Percentiles rank a stretch among this genome's conserved stretches.
Evolutionary conservation across 2,113 vertebrate species (phyloP).

Genomic region (Onychostruthus taczanowskii): DNA sequence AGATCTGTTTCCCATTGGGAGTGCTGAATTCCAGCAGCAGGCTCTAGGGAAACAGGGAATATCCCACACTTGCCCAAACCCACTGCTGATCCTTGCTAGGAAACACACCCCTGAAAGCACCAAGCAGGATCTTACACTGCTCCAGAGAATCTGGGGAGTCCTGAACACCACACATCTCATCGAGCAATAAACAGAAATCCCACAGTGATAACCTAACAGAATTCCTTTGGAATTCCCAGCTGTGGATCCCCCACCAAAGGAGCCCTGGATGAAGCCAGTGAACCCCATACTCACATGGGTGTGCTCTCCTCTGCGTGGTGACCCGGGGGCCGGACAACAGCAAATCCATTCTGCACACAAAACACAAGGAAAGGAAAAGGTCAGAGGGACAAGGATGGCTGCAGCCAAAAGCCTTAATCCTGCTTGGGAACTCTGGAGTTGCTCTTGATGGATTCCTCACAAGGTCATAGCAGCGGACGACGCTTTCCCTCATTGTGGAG

Average conservation of each 20-base stretch:
- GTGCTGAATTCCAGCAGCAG: neutral
- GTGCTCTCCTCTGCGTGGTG: slow-evolving; percentile 97
- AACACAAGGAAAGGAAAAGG: neutral
- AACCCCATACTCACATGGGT: slow-evolving; percentile 85
- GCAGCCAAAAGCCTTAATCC: neutral
- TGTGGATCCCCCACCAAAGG: neutral
- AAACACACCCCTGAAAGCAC: rapidly evolving
- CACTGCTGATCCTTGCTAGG: neutral
- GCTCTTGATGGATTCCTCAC: neutral
- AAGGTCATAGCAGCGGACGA: rapidly evolving
- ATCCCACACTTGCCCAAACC: neutral
- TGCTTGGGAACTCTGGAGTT: neutral
- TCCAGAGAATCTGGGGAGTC: neutral
- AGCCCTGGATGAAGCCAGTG: neutral
- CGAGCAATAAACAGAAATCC: neutral
- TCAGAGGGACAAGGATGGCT: neutral
- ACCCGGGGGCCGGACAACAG: slow-evolving; percentile 93
- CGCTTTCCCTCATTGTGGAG: neutral
- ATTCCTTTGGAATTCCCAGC: neutral
- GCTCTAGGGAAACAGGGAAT: neutral
- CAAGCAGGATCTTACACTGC: neutral
- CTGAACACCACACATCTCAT: neutral
- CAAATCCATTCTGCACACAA: slow-evolving; percentile 89
- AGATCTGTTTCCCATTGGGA: neutral
- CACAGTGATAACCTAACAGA: neutral